Evolutionary conservation across 2,113 vertebrate genomes (phyloP), one percentile per base, ranked within the genome.

Genomic region (Sander lucioperca): DNA sequence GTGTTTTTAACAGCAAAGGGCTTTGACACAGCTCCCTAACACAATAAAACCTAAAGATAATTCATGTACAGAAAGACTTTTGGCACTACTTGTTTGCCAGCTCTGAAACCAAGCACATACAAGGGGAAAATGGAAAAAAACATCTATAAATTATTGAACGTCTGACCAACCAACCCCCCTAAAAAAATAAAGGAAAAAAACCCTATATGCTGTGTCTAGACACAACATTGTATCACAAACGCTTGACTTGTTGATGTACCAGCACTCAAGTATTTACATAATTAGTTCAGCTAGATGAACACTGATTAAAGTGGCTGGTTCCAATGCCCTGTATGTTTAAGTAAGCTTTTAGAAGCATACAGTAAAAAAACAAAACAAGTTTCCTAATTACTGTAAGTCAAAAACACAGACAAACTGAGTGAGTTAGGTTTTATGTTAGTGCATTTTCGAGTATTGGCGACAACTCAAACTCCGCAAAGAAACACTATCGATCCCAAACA

Each of bases 61-160:
- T 64, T 81, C 75, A 21, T 61, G 23, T 11, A 33, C 66, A 50
- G 13, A 57, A 15, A 74, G 66, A 80, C 61, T 75, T 79, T 64
- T 45, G 57, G 64, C 19, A 5, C 11, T 0, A 48, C 56, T 47
- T 56, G 47, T 62, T 75, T 82, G 48, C 66, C 72, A 64, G 67
- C 63, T 45, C 53, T 25, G 16, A 73, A 65, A 45, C 57, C 43
- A 56, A 54, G 66, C 30, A 1, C 33, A 62, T 36, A 39, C 27
- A 62, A 39, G 14, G 36, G 18, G n/a, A 59, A 62, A 43, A 47
- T 7, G 33, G 66, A 67, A 78, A 76, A 85, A 76, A 84, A n/a
- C 54, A 69, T 61, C 66, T n/a, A n/a, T 93, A 53, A 91, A 91
- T 93, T 83, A 94, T 91, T 89, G 9, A 93, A 84, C 0, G 56